Evolutionary conservation across 2,113 vertebrate species (phyloP), one percentile per base, ranked within the genome.

Genomic region (Alces alces): DNA sequence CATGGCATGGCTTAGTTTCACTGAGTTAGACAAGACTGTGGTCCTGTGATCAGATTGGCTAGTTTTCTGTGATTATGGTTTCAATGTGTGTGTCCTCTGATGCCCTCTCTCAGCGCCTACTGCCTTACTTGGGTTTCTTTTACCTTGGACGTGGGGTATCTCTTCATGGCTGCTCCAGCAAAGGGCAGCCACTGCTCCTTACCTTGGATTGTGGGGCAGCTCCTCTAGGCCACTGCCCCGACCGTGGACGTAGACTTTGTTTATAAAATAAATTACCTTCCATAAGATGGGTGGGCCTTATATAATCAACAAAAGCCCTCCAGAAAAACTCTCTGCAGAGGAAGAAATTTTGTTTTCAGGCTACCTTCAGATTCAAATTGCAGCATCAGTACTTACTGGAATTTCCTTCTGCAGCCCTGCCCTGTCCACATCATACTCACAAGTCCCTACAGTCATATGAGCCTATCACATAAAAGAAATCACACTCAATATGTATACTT

Each of bases 1-100:
- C 8, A 33, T 0, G 0, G 33, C 33, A 21, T 66, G 33, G 8
- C 16, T 36, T 66, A 66, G 17, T 66, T 66, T 66, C 64, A 36
- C 2, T 36, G 33, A 66, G 8, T 66, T 66, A 66, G 33, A 66
- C 4, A 66, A 19, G 64, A 33, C 33, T 66, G 8, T 66, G 64
- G 17, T 66, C 33, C 64, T 36, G 64, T 36, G 33, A 36, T 36
- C 64, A 36, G 33, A 21, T 21, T 66, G 33, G 33, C 64, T 66
- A 36, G 64, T 36, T 66, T 33, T 66, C 64, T 36, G 33, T 36
- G 64, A n/a, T 17, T 66, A 10, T 66, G 64, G 64, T 66, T 66
- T 66, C 8, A 66, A 17, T n/a, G 4, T n/a, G 16, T 66, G 17
- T 66, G 33, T 17, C 33, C 16, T 66, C 64, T 66, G 64, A 66